Evolutionary conservation across 2,797 vertebrate genomes (phyloP).

Genomic region (Bovichtus diacanthus): DNA sequence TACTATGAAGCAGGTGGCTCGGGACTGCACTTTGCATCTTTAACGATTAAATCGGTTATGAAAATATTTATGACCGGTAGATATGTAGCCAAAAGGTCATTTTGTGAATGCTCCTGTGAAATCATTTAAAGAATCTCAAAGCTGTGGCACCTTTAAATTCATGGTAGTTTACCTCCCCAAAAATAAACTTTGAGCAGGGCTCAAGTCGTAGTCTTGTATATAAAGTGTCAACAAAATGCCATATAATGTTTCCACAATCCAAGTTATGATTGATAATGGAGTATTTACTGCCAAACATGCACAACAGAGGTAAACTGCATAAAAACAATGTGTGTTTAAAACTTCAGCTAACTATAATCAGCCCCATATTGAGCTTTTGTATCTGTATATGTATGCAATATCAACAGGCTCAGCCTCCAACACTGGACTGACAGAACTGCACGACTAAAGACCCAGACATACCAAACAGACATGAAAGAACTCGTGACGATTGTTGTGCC

Average conservation of each 20-base stretch:
- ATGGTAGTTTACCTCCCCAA: background rate
- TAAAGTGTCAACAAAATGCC: background rate
- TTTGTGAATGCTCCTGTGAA: too few species aligned
- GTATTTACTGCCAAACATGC: background rate
- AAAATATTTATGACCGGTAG: background rate
- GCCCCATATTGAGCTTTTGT: constrained; percentile 5
- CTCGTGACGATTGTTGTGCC: too few species aligned
- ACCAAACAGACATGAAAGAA: too few species aligned
- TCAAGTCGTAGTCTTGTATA: background rate
- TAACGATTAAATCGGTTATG: too few species aligned
- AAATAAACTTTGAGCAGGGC: background rate
- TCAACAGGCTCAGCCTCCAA: background rate
- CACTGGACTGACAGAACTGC: background rate
- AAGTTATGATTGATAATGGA: background rate
- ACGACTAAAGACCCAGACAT: too few species aligned
- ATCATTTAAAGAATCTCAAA: constrained; percentile 4
- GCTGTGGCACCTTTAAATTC: background rate
- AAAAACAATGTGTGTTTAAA: background rate
- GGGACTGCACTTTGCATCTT: too few species aligned
- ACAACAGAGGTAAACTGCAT: background rate
- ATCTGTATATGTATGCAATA: background rate
- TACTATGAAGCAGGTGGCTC: too few species aligned
- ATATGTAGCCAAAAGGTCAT: constrained; percentile 1
- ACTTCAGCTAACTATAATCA: background rate
- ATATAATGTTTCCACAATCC: background rate